These are phyloP conservation scores for Zele albiditarsus DNA, from an alignment of 2,888 invertebrate species.

Conservation along the genomic window DNA sequence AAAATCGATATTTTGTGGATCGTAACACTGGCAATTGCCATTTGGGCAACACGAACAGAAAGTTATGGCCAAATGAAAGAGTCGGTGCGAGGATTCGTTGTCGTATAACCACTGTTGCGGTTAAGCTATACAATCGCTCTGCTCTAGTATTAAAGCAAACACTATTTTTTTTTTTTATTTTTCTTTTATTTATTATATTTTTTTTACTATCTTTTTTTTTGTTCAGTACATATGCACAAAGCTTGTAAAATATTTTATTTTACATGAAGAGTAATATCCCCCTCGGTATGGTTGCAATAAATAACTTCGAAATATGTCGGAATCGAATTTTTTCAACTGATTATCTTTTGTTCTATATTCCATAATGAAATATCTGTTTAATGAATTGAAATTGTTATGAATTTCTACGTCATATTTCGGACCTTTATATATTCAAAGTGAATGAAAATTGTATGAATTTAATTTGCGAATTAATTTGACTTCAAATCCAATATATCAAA, in stretches of 20 bases:
- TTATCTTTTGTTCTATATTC: no score
- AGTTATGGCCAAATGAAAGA: slow-evolving; percentile 7
- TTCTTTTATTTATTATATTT: background rate
- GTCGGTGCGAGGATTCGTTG: slow-evolving; percentile 4
- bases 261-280: no score
- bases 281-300: no score
- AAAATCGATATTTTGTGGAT: slow-evolving; percentile 8
- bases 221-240: no score
- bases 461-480: background rate
- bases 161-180: background rate
- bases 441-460: no score
- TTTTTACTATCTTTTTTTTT: background rate
- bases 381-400: no score
- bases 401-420: no score
- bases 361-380: no score
- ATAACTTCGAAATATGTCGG: no score
- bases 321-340: no score
- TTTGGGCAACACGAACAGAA: slow-evolving; percentile 1
- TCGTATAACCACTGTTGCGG: slow-evolving; percentile 1
- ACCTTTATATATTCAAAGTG: no score
- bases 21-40: background rate
- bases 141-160: background rate
- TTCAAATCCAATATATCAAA: background rate
- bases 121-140: background rate
- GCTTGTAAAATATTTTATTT: no score